phyloP scores from a whole-genome alignment of 2,888 invertebrate genomes.

The Ectobius pallidus region DNA sequence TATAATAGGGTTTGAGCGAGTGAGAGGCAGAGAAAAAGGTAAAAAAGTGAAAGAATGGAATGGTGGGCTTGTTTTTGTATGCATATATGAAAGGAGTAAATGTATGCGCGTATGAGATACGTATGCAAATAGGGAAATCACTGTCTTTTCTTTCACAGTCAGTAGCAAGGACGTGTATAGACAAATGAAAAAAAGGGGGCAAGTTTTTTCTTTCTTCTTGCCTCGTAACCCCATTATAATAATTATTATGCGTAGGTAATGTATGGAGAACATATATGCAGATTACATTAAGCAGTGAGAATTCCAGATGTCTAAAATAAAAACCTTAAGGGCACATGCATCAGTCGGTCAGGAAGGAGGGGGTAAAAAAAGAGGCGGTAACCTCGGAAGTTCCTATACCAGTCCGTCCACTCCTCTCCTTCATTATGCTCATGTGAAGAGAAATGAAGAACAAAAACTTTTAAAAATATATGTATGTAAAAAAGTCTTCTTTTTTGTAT shows the following conservation, averaged over 20 bases:
- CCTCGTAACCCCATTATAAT: slow-evolving; percentile 2
- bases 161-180: slow-evolving; percentile 10
- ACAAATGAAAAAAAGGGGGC: not conserved
- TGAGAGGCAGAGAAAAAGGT: too few relatives aligned
- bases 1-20: slow-evolving; percentile 10
- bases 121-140: slow-evolving; percentile 29
- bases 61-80: not conserved
- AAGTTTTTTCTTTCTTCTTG: not conserved
- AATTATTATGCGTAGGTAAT: slow-evolving; percentile 29
- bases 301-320: not conserved
- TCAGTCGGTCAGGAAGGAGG: not conserved
- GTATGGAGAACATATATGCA: slow-evolving; percentile 16
- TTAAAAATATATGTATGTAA: slow-evolving; percentile 5
- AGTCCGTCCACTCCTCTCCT: not conserved
- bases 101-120: slow-evolving; percentile 8
- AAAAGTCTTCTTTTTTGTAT: slow-evolving; percentile 9
- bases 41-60: slow-evolving; percentile 2
- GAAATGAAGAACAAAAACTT: slow-evolving; percentile 3
- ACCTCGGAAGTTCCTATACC: too few relatives aligned
- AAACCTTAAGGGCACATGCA: not conserved
- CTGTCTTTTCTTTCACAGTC: slow-evolving; percentile 21
- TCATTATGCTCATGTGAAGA: not conserved
- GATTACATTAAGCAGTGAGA: slow-evolving; percentile 1
- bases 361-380: too few relatives aligned
- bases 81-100: slow-evolving; percentile 17